These are phyloP conservation scores for Parasteatoda lunata DNA, from an alignment of 2,888 invertebrate genomes.

Conservation along the genomic window DNA sequence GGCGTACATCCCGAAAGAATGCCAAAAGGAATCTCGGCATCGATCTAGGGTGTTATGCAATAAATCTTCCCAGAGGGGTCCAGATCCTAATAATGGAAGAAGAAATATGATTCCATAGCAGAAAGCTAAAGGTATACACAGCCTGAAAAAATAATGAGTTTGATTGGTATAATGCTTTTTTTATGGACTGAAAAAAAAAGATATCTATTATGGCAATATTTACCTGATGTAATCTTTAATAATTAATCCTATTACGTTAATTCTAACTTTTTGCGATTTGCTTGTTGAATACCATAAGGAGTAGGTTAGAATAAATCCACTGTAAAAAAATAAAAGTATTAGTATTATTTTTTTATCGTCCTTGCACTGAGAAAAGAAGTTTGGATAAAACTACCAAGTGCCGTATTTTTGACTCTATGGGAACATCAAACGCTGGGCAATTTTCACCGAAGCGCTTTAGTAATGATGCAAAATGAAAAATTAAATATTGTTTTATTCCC, in stretches of 20 bases:
- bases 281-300: conserved; percentile 40
- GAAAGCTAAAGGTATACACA: conserved; percentile 42
- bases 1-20: conserved; percentile 46
- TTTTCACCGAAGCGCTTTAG: too few relatives aligned
- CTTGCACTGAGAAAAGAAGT: too few relatives aligned
- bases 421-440: too few relatives aligned
- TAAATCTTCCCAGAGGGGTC: conserved; percentile 57
- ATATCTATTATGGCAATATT: too few relatives aligned
- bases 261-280: conserved; percentile 24
- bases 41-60: background rate
- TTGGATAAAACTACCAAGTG: too few relatives aligned
- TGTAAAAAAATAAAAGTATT: conserved; percentile 18
- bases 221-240: conserved; percentile 53
- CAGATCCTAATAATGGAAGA: conserved; percentile 40
- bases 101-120: conserved; percentile 37
- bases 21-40: conserved; percentile 9
- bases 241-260: conserved; percentile 31
- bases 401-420: too few relatives aligned
- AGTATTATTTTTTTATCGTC: too few relatives aligned
- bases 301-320: conserved; percentile 55
- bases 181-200: background rate
- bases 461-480: too few relatives aligned
- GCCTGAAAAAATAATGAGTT: too few relatives aligned
- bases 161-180: too few relatives aligned
- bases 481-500: too few relatives aligned